Evolutionary conservation across 1,140 invertebrate genomes (phyloP), one percentile per base, ranked within the genome.

Genomic region (Physella acuta): DNA sequence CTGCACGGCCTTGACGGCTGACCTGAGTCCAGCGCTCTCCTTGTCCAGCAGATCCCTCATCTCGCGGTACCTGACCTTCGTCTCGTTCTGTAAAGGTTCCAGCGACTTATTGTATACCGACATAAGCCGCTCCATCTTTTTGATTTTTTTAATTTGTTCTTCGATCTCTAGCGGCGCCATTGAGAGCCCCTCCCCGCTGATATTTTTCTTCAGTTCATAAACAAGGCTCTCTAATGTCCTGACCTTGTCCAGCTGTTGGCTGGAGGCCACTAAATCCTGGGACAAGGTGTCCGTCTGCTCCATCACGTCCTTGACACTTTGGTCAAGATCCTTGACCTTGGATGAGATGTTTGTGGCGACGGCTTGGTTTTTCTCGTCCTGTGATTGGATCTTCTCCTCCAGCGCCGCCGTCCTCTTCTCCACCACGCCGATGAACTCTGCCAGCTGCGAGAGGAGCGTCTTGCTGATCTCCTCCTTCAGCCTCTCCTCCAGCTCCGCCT

Each of bases 71-170:
- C 66, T 58, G 33, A 65, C 59, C 63, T 71, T 73, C 36, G 58
- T 71, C 68, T 73, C 70, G 70, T 74, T 76, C 24, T 62, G 68
- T n/a, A 70, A 77, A 58, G 73, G 73, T 37, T 75, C 62, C 37
- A 75, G 39, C 4, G 73, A 68, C 28, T 72, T 63, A 28, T 71
- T 58, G 55, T 68, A 75, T 20, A 75, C 60, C 0, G 30, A 49
- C 8, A 36, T 36, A 4, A 75, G 69, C 3, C 71, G 56, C 30
- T 75, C 73, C 39, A 75, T 30, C 67, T 70, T 75, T 49, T 71
- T 31, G 20, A 73, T 17, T 56, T 65, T 68, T 24, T 75, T 75
- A 24, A 34, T 51, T 28, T 75, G 74, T 31, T 75, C 71, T 53
- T 75, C 71, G 1, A 71, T 17, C 39, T 55, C 65, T 17, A 51